phyloP scores from a whole-genome alignment of 2,888 invertebrate genomes.

The Mantis religiosa region DNA sequence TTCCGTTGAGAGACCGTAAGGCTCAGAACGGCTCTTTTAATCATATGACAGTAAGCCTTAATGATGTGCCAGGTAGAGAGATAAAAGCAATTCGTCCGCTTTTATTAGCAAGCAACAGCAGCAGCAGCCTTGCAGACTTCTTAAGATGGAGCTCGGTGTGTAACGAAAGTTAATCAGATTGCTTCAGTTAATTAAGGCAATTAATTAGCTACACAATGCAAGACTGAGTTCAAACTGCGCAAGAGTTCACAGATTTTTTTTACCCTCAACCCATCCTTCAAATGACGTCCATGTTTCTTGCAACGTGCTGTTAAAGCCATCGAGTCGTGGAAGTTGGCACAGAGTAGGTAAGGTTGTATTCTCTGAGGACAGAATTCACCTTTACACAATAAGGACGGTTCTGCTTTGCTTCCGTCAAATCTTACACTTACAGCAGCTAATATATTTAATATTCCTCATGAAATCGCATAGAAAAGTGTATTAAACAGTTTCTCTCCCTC shows the following conservation, averaged over 20 bases:
- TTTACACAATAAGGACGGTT: no score
- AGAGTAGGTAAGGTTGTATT: background rate
- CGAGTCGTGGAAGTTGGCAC: background rate
- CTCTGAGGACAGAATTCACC: no score
- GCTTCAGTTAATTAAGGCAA: background rate
- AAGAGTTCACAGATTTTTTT: background rate
- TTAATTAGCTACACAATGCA: background rate
- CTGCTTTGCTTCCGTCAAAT: no score
- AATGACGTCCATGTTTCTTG: background rate
- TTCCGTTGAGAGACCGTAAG: background rate
- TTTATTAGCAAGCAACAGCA: background rate
- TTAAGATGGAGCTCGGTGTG: background rate
- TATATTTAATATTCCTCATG: no score
- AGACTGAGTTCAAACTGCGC: background rate
- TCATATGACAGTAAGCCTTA: background rate
- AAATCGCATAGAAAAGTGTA: no score
- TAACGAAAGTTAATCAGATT: background rate
- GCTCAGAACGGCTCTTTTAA: background rate
- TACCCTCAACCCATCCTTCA: background rate
- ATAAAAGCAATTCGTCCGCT: background rate
- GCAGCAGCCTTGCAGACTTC: background rate
- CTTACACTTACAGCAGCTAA: no score
- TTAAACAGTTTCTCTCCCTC: no score
- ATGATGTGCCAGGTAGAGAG: background rate
- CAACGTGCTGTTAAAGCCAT: background rate